Evolutionary conservation across 2,797 vertebrate genomes (phyloP), one percentile per base, ranked within the genome.

Genomic region (Peromyscus aztecus): DNA sequence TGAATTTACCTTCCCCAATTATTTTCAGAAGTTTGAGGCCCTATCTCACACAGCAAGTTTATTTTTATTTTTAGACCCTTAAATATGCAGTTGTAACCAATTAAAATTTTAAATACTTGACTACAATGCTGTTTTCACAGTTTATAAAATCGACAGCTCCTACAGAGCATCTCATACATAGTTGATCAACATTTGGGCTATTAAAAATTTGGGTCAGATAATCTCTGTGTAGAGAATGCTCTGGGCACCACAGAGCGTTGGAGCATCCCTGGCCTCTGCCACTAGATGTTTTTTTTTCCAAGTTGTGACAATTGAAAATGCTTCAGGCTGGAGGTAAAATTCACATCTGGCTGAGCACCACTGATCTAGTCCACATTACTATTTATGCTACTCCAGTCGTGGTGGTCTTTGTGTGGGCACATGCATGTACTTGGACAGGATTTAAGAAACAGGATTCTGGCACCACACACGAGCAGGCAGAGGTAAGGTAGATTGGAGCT

Each of bases 31-130:
- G 78, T 91, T 75, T 71, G 2, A 93, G 52, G 31, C 11, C 31
- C n/a, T 87, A 77, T 71, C 34, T 82, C 59, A 96, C 29, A 37
- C 2, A 69, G 52, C 29, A 19, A 14, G 84, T 77, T 90, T 49
- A 86, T 40, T 87, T 61, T 43, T 46, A 37, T 86, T 61, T 55
- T 57, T 40, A 3, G 34, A 40, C 86, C 46, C 12, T 94, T 75
- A 67, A 84, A 59, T 89, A 80, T 61, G 40, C 6, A 95, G 37
- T 34, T 84, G 27, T 94, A 89, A 67, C 24, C 31, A 92, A 92
- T 65, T 65, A 85, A 31, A 78, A 49, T 40, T 63, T 37, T 3
- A 75, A 75, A 75, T 84, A 27, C 27, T 71, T 61, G 4, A 52
- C 43, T 37, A 61, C 21, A 21, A 27, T 83, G 52, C 40, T 73